Evolutionary conservation across 2,797 vertebrate genomes (phyloP).

Genomic region (Lacerta agilis): DNA sequence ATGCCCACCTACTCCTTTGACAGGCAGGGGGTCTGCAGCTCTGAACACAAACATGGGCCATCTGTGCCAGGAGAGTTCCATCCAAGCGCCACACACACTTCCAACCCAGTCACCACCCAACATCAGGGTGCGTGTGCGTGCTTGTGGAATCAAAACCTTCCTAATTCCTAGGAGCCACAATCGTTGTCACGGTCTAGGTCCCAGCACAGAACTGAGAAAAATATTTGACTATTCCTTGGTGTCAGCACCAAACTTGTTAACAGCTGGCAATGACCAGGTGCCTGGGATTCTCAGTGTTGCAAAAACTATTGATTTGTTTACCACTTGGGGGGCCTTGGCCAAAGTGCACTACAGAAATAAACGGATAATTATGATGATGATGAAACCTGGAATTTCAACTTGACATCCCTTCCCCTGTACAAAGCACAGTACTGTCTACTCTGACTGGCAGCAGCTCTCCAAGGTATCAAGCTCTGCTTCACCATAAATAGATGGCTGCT

Average conservation of each 20-base stretch:
- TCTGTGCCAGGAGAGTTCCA: conserved; percentile 50
- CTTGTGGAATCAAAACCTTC: neutral
- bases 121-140: neutral
- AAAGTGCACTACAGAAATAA: no score
- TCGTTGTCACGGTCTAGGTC: no score
- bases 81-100: conserved; percentile 21
- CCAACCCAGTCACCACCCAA: conserved; percentile 44
- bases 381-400: conserved; percentile 7
- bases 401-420: no score
- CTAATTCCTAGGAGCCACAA: neutral
- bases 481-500: conserved; percentile 65
- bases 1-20: conserved; percentile 42
- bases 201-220: neutral
- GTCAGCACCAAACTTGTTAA: neutral
- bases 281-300: neutral
- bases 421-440: neutral
- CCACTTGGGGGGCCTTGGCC: no score
- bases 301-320: neutral
- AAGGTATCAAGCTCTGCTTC: neutral
- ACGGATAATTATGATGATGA: no score
- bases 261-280: no score
- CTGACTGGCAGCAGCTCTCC: neutral
- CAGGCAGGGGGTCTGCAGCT: conserved; percentile 60
- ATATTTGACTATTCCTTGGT: neutral
- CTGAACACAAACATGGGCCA: conserved; percentile 43